A percentile compares a stretch with the other conserved stretches of the same genome.
phyloP scores from a whole-genome alignment of 2,797 vertebrate genomes.

The Aulostomus chinensis region DNA sequence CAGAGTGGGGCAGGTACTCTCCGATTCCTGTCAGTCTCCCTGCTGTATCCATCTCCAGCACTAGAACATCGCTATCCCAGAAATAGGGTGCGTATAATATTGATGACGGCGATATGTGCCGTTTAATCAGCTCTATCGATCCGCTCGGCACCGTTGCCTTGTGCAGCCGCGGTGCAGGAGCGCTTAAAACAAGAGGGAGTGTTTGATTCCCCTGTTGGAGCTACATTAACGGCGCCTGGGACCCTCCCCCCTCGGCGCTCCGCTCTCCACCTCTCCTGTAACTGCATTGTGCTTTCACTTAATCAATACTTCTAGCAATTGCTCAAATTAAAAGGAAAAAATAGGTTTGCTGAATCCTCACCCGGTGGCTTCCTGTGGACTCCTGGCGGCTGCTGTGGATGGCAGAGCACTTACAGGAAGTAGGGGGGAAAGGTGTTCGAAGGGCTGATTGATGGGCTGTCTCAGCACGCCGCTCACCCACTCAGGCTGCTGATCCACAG shows the following conservation, averaged over 20 bases:
- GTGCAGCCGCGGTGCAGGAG: slow-evolving; percentile 62
- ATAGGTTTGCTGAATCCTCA: slow-evolving; percentile 74
- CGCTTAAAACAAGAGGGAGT: slow-evolving; percentile 75
- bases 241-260: slow-evolving; percentile 24
- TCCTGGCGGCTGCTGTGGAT: slow-evolving; percentile 57
- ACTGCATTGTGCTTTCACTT: slow-evolving; percentile 66
- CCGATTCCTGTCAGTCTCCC: too few relatives aligned
- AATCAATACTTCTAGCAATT: slow-evolving; percentile 80
- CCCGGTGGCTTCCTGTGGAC: slow-evolving; percentile 68
- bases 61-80: slow-evolving; percentile 69
- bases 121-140: slow-evolving; percentile 96
- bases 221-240: slow-evolving; percentile 64
- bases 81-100: slow-evolving; percentile 91
- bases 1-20: not conserved
- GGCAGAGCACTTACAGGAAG: slow-evolving; percentile 72
- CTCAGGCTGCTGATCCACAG: slow-evolving; percentile 52
- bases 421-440: slow-evolving; percentile 61
- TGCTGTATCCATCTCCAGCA: slow-evolving; percentile 34
- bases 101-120: slow-evolving; percentile 88
- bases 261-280: slow-evolving; percentile 69
- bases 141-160: slow-evolving; percentile 74
- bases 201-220: slow-evolving; percentile 71
- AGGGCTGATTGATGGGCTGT: slow-evolving; percentile 69
- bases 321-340: slow-evolving; percentile 79
- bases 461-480: slow-evolving; percentile 67